Conservation (phyloP, 1,140 invertebrate genomes). For the Tribolium madens region DNA sequence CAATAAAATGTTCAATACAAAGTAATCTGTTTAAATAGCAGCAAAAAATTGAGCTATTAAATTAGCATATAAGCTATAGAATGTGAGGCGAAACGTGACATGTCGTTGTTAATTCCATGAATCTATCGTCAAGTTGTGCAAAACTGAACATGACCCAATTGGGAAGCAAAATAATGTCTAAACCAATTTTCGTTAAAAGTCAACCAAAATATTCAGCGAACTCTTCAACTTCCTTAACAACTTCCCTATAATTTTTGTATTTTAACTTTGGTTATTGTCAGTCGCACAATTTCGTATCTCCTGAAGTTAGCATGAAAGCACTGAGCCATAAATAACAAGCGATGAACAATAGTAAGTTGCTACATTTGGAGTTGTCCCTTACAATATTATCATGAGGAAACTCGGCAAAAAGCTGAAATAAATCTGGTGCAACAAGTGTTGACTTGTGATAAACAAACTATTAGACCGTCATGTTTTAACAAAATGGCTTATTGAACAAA, state of each 20-base stretch:
- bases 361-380: neutral
- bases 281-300: neutral
- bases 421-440: constrained; percentile 11
- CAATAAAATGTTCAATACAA: neutral
- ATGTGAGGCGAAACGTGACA: neutral
- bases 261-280: constrained; percentile 2
- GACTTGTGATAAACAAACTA: neutral
- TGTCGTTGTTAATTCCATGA: neutral
- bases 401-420: neutral
- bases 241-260: neutral
- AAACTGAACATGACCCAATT: neutral
- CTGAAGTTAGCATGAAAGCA: neutral
- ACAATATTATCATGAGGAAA: constrained; percentile 23
- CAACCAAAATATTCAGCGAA: neutral
- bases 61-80: neutral
- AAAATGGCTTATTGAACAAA: neutral
- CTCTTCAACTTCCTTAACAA: neutral
- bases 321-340: neutral
- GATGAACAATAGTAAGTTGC: constrained; percentile 12
- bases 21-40: too few relatives aligned
- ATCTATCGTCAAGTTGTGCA: neutral
- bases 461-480: constrained; percentile 1
- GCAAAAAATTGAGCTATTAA: neutral
- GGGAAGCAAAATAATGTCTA: neutral
- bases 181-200: neutral